Conservation (phyloP, 1,140 invertebrate species). For the Sarcophaga bullata region DNA sequence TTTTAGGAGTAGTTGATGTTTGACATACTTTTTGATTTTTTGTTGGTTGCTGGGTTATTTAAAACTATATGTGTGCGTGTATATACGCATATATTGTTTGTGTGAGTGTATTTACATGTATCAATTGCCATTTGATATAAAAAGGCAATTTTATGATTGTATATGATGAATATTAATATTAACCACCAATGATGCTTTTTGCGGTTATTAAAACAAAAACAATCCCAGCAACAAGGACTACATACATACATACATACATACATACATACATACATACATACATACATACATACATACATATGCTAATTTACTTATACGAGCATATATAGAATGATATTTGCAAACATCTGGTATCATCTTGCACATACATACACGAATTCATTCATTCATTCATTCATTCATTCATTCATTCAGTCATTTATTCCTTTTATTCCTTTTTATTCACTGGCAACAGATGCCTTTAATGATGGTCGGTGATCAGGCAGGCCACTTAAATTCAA, state of each 20-base stretch:
- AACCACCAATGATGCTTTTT: constrained; percentile 37
- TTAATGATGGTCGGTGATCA: not conserved
- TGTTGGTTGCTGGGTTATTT: too few relatives aligned
- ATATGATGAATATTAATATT: not conserved
- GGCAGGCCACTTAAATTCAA: not conserved
- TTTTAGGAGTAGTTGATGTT: too few relatives aligned
- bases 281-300: not conserved
- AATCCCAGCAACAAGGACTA: not conserved
- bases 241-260: too few relatives aligned
- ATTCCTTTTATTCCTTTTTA: not conserved
- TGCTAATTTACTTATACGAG: not conserved
- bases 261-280: not conserved
- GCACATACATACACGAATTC: too few relatives aligned
- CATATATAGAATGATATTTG: not conserved
- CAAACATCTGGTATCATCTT: constrained; percentile 9
- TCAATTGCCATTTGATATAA: not conserved
- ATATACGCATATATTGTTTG: too few relatives aligned
- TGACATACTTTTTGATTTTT: too few relatives aligned
- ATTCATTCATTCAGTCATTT: too few relatives aligned
- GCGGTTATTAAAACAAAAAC: constrained; percentile 33
- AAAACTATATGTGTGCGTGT: too few relatives aligned
- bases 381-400: too few relatives aligned
- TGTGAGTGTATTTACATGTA: too few relatives aligned
- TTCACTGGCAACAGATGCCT: not conserved
- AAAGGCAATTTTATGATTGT: not conserved